Conservation (phyloP, 2,797 vertebrate genomes). For the Rousettus madagascariensis region DNA sequence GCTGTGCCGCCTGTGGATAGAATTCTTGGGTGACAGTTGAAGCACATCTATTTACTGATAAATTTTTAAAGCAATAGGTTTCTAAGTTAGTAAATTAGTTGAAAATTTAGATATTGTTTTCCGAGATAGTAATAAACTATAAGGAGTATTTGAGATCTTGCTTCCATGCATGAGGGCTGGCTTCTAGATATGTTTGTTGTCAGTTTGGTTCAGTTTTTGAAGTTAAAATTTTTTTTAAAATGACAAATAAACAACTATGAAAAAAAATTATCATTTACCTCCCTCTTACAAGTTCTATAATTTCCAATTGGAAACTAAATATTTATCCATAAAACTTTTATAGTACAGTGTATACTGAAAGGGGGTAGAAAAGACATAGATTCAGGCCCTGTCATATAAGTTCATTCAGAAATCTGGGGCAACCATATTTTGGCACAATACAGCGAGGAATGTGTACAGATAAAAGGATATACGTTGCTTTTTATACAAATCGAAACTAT, state of each 20-base stretch:
- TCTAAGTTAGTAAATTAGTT: neutral
- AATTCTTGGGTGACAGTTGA: neutral
- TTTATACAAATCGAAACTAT: neutral
- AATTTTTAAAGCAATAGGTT: neutral
- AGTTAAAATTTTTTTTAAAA: too few species aligned
- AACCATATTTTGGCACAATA: neutral
- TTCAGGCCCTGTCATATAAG: neutral
- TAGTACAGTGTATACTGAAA: neutral
- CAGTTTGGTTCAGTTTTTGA: too few species aligned
- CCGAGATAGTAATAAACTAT: neutral
- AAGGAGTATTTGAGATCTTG: too few species aligned
- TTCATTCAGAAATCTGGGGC: neutral
- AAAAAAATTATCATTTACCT: neutral
- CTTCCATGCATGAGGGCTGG: too few species aligned
- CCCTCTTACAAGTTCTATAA: neutral
- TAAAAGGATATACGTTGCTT: neutral
- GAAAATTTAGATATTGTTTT: neutral
- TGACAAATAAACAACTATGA: neutral
- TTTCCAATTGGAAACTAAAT: neutral
- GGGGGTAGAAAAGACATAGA: neutral
- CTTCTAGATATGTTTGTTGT: too few species aligned
- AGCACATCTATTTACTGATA: neutral
- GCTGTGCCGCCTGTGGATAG: neutral
- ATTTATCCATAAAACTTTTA: neutral
- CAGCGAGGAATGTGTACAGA: neutral